Base-by-base conservation (phyloP, 2,113 vertebrate species). In the Ia io region DNA sequence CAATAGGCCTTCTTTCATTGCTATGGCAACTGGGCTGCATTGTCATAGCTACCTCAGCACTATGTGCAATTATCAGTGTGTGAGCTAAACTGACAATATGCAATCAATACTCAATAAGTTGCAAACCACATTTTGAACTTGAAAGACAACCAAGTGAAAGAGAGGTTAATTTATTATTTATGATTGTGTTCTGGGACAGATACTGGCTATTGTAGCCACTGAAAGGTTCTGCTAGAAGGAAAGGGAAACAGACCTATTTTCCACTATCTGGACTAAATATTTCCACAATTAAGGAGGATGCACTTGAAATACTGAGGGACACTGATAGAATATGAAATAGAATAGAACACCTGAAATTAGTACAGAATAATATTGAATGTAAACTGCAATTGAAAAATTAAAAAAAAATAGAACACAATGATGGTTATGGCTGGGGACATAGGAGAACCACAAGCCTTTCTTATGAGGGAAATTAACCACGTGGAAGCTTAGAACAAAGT, bases 31-130 rank as follows among this genome's bases (percentile, higher is more conserved):
- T 84, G 0, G 94, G 61, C 98, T 98, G 97, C 96, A 98, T 98
- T 98, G 98, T 99, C 98, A 98, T 95, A 98, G 98, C 98, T 99
- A 99, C 98, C 98, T 98, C 98, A 97, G 98, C 71, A 94, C 98
- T 98, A 98, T 98, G 97, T 98, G 98, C 98, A 98, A 98, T 98
- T 99, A 98, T 98, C 97, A 11, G 97, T 97, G 98, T 98, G 98
- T 99, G 98, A 98, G 98, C 97, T 98, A 98, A 97, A 98, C 98
- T 98, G 98, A 99, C 99, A 99, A 98, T 98, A 98, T 94, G 98
- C 98, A 98, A 98, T 99, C 98, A 98, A 99, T 98, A 98, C 96
- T 84, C 98, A 95, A 97, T 98, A 98, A 98, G 97, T 97, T 84
- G 97, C 92, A 98, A 98, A 98, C 97, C 97, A 98, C 93, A 97